Evolutionary conservation across 2,797 vertebrate genomes (phyloP).

Genomic region (Neomorphus geoffroyi): DNA sequence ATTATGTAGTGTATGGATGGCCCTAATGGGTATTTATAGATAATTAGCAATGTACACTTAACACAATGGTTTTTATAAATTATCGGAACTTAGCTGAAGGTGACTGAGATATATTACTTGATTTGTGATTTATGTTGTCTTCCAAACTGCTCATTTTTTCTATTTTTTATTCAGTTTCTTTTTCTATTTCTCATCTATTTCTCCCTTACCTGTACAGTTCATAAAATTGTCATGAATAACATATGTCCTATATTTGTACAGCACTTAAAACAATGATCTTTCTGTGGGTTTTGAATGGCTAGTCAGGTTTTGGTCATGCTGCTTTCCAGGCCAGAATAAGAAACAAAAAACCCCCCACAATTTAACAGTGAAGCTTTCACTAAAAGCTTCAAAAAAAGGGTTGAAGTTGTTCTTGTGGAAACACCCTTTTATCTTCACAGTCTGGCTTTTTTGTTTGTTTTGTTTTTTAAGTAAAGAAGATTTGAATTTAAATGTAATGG

Average conservation of each 20-base stretch:
- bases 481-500: constrained; percentile 40
- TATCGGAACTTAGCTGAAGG: neutral
- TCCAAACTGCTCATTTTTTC: neutral
- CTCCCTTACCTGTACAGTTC: neutral
- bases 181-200: neutral
- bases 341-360: neutral
- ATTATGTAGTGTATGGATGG: neutral
- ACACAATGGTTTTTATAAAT: neutral
- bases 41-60: neutral
- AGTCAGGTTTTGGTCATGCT: neutral
- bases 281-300: neutral
- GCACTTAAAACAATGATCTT: neutral
- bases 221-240: neutral
- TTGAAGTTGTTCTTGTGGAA: neutral
- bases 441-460: neutral
- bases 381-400: neutral
- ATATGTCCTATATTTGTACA: neutral
- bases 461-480: neutral
- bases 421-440: neutral
- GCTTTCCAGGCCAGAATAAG: neutral
- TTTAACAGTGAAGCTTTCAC: neutral
- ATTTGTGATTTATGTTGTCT: neutral
- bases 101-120: neutral
- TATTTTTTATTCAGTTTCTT: no score
- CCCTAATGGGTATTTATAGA: neutral